These are phyloP conservation scores for Syngnathoides biaculeatus DNA, from an alignment of 2,113 vertebrate species.

Conservation along the genomic window DNA sequence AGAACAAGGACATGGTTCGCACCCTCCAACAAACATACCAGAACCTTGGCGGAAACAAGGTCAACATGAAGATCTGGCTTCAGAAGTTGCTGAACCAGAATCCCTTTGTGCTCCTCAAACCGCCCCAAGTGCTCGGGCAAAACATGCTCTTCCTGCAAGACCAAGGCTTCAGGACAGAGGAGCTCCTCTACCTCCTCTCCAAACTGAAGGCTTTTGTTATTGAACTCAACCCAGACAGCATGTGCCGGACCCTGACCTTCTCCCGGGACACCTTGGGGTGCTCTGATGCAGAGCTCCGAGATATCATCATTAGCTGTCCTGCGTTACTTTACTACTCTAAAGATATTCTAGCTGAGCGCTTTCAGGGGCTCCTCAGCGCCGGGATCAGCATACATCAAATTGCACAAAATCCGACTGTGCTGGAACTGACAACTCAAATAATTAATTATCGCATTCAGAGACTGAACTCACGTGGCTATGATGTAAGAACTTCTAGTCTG, in stretches of 20 bases:
- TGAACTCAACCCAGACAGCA: conserved; percentile 76
- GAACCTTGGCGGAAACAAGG: conserved; percentile 79
- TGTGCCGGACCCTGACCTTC: conserved; percentile 77
- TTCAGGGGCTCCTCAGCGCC: conserved; percentile 72
- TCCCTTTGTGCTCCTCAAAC: conserved; percentile 84
- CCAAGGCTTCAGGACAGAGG: conserved; percentile 73
- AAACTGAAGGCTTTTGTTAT: conserved; percentile 87
- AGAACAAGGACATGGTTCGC: conserved; percentile 76
- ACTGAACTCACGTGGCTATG: conserved; percentile 75
- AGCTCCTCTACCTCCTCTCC: conserved; percentile 84
- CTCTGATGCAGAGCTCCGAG: conserved; percentile 73
- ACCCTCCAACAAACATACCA: conserved; percentile 78
- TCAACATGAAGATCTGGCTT: conserved; percentile 86
- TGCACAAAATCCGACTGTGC: conserved; percentile 75
- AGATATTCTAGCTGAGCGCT: conserved; percentile 77
- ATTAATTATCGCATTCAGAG: conserved; percentile 81
- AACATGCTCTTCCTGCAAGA: conserved; percentile 81
- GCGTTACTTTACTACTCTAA: conserved; percentile 84
- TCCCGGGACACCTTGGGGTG: conserved; percentile 78
- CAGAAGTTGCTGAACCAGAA: conserved; percentile 91
- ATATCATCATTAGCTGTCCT: conserved; percentile 80
- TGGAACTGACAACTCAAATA: conserved; percentile 87
- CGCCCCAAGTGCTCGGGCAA: conserved; percentile 67
- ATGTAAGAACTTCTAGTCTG: conserved; percentile 75
- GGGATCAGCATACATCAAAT: conserved; percentile 83